Evolutionary conservation across 1,140 invertebrate species (phyloP), one percentile per base, ranked within the genome.

Genomic region (Belonocnema kinseyi): DNA sequence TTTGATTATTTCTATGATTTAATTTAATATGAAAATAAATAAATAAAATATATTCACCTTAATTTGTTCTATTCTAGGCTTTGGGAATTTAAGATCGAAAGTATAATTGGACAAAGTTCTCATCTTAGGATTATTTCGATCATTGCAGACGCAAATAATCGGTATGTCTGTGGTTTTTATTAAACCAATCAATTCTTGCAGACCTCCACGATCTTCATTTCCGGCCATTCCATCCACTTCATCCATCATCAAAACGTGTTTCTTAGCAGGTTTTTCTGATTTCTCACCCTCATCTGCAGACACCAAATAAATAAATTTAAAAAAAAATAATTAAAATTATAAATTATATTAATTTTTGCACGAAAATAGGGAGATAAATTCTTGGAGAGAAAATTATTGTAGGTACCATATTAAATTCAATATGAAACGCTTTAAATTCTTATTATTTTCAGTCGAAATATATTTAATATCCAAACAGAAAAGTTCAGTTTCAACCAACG

Each of bases 161-260:
- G 99, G 99, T 72, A 99, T 94, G 72, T 96, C 95, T 0, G 97
- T 94, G 3, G 92, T 92, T 92, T 99, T 99, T 61, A 99, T 99
- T 7, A 99, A 92, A 19, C 92, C 91, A 80, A 99, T 99, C 14
- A 99, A 89, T 92, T 99, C 98, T 90, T 97, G 96, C 58, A 99
- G 93, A 71, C 99, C 99, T 66, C 99, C 99, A 82, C 99, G 94
- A 91, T 99, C 99, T 90, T 99, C 98, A 90, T 99, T 99, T 14
- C 99, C 99, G 13, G 98, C 97, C 98, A 99, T 99, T 14, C 99
- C 99, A 89, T 99, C 99, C 0, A 99, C 99, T 94, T 99, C 99
- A 87, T 99, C 99, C 99, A 99, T 99, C 14, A 99, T 93, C 0
- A 99, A 88, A 33, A 98, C 97, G 88, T 99, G 97, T 81, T 97